These are phyloP conservation scores for Chironomus striatipennis DNA, from an alignment of 1,140 invertebrate genomes.

Conservation along the genomic window DNA sequence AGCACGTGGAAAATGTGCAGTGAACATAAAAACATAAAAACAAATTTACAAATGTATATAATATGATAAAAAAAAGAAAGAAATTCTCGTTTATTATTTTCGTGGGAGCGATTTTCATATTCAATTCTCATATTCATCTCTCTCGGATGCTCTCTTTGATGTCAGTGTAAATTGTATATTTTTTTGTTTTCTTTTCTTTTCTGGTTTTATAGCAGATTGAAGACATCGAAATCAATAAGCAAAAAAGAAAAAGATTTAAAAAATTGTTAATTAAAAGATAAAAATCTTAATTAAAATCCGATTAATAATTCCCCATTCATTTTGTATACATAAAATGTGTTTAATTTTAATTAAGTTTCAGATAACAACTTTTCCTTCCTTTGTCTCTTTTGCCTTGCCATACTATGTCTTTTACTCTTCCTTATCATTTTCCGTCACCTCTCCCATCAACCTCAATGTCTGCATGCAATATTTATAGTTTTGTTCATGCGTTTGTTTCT, in stretches of 20 bases:
- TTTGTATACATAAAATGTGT: neutral
- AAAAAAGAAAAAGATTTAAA: neutral
- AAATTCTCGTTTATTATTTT: neutral
- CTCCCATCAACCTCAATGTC: neutral
- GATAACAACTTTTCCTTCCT: constrained; percentile 3
- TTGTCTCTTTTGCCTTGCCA: neutral
- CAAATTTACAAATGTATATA: neutral
- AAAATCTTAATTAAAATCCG: constrained; percentile 14
- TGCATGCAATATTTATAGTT: neutral
- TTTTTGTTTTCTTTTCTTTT: neutral
- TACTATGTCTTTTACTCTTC: no score
- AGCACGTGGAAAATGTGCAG: neutral
- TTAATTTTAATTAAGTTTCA: constrained; percentile 15
- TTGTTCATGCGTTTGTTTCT: no score
- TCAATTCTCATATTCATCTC: neutral
- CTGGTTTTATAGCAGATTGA: neutral
- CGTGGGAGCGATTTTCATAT: constrained; percentile 5
- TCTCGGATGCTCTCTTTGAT: neutral
- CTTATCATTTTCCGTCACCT: neutral
- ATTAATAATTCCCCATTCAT: constrained; percentile 1
- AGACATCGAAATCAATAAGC: neutral
- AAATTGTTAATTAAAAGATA: constrained; percentile 15
- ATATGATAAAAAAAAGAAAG: neutral
- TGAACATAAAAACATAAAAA: neutral
- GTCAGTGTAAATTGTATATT: neutral